Conservation (phyloP, 1,140 invertebrate genomes). For the Trichonephila clavipes region DNA sequence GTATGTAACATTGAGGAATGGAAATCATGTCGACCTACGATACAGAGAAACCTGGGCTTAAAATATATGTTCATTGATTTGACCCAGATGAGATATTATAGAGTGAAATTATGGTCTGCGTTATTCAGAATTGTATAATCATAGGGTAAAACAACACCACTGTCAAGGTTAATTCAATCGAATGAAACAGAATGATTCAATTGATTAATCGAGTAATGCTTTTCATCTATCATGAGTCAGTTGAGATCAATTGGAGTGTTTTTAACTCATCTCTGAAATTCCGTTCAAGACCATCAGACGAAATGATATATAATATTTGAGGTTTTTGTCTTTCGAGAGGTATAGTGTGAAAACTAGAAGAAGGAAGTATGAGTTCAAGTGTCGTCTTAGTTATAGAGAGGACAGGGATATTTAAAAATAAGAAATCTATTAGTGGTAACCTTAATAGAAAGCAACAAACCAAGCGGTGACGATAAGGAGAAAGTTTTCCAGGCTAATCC, state of each 20-base stretch:
- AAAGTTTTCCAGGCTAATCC: too few relatives aligned
- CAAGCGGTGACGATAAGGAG: too few relatives aligned
- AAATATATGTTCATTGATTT: slow-evolving; percentile 1
- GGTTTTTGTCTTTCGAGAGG: too few relatives aligned
- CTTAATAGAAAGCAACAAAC: too few relatives aligned
- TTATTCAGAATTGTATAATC: not conserved
- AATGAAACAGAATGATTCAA: not conserved
- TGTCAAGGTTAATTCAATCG: not conserved
- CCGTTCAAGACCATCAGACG: too few relatives aligned
- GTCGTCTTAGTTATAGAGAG: too few relatives aligned
- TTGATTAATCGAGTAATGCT: not conserved
- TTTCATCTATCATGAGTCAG: not conserved
- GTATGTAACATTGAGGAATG: slow-evolving; percentile 11
- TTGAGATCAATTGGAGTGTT: not conserved
- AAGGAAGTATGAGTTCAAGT: too few relatives aligned
- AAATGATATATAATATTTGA: too few relatives aligned
- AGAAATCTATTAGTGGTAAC: too few relatives aligned
- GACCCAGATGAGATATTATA: slow-evolving; percentile 4
- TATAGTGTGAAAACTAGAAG: too few relatives aligned
- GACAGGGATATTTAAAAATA: too few relatives aligned
- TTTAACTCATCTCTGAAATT: too few relatives aligned
- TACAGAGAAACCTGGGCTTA: not conserved
- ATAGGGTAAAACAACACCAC: not conserved
- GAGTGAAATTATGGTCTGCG: not conserved
- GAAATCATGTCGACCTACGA: not conserved